A percentile compares a stretch with the other conserved stretches of the same genome.
These are phyloP conservation scores for Sapajus apella DNA, from an alignment of 2,113 vertebrate species.

Conservation along the genomic window DNA sequence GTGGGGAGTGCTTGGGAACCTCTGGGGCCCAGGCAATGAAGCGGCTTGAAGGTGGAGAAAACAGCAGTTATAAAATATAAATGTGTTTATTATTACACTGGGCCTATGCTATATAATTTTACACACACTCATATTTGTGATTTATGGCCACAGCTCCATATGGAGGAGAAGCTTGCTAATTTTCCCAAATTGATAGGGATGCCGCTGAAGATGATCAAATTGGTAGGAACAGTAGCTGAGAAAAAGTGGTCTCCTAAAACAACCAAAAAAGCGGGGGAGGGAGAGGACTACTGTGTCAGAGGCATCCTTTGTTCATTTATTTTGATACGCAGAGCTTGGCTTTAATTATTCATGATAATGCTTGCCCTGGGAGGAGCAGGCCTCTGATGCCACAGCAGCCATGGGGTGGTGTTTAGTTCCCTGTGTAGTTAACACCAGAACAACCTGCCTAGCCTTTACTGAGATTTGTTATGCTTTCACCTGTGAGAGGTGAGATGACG, in stretches of 20 bases:
- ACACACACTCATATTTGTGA: conserved; percentile 71
- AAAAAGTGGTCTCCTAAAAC: conserved; percentile 37
- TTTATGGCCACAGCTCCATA: conserved; percentile 42
- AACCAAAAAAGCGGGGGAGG: not conserved
- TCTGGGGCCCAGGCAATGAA: conserved; percentile 67
- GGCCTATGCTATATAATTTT: conserved; percentile 76
- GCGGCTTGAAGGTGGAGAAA: conserved; percentile 39
- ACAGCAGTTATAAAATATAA: conserved; percentile 77
- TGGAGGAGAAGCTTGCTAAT: conserved; percentile 70
- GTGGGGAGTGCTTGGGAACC: conserved; percentile 54
- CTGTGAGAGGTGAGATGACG: not conserved
- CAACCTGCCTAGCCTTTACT: not conserved
- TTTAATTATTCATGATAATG: conserved; percentile 75
- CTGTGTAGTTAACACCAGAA: not conserved
- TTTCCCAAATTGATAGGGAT: conserved; percentile 67
- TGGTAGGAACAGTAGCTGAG: not conserved
- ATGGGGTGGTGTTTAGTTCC: not conserved
- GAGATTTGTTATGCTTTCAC: not conserved
- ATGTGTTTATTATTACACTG: conserved; percentile 76
- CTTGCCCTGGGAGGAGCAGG: conserved; percentile 27
- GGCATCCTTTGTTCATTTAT: conserved; percentile 72
- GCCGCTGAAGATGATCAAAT: conserved; percentile 60
- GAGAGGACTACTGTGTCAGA: conserved; percentile 28
- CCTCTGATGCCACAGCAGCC: not conserved
- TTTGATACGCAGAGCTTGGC: conserved; percentile 62